These are phyloP conservation scores for Hofmannophila pseudospretella DNA, from an alignment of 2,888 invertebrate species.

Conservation along the genomic window DNA sequence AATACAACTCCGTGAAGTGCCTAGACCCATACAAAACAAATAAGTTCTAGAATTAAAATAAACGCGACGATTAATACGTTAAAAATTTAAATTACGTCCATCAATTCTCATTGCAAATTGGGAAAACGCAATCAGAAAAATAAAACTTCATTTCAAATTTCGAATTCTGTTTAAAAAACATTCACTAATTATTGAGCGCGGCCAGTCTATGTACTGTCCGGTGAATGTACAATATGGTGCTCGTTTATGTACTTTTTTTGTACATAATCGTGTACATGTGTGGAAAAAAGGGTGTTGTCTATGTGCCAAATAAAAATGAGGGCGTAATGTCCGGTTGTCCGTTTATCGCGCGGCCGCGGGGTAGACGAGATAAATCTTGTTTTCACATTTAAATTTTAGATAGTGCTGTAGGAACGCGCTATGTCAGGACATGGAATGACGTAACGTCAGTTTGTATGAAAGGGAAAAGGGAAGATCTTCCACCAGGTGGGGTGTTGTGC, in stretches of 20 bases:
- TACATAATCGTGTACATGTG: slow-evolving; percentile 27
- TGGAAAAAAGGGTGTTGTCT: slow-evolving; percentile 72
- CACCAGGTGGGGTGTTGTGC: too few relatives aligned
- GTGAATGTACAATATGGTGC: slow-evolving; percentile 28
- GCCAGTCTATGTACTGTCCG: slow-evolving; percentile 44
- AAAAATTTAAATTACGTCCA: slow-evolving; percentile 15
- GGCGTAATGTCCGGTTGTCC: slow-evolving; percentile 71
- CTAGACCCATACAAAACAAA: too few relatives aligned
- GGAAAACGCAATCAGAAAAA: slow-evolving; percentile 54
- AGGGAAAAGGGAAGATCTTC: too few relatives aligned
- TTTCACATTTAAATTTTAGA: too few relatives aligned
- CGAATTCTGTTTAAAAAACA: slow-evolving; percentile 67
- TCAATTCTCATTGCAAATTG: slow-evolving; percentile 46
- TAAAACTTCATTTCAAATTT: slow-evolving; percentile 71
- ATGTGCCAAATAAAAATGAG: slow-evolving; percentile 78
- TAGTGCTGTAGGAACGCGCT: too few relatives aligned
- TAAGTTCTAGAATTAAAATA: too few relatives aligned
- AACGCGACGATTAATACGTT: slow-evolving; percentile 5
- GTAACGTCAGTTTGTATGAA: too few relatives aligned
- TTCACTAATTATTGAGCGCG: slow-evolving; percentile 68
- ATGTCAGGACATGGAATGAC: too few relatives aligned
- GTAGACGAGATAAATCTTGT: slow-evolving; percentile 23
- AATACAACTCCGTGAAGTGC: too few relatives aligned
- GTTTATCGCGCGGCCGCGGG: slow-evolving; percentile 52
- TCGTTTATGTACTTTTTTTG: slow-evolving; percentile 18